Conservation (phyloP, 2,797 vertebrate genomes). For the Antennarius maculatus region DNA sequence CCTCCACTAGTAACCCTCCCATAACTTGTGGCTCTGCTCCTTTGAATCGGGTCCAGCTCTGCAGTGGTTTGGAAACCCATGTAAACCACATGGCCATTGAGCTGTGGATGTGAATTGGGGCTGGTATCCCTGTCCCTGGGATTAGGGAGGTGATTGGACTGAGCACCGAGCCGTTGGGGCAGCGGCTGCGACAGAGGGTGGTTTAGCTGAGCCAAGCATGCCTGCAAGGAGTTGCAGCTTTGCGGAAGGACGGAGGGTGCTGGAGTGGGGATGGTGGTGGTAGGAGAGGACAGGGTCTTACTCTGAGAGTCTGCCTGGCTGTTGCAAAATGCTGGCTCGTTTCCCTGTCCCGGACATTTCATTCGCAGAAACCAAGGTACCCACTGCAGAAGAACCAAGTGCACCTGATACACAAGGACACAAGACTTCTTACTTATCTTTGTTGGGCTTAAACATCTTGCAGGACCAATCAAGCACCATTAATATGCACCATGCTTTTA, state of each 20-base stretch:
- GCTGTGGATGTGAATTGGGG: slow-evolving; percentile 62
- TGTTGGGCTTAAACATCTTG: background rate
- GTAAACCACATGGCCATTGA: slow-evolving; percentile 81
- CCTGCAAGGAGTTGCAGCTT: slow-evolving; percentile 70
- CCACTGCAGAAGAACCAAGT: slow-evolving; percentile 84
- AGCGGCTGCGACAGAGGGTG: slow-evolving; percentile 52
- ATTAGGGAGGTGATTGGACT: slow-evolving; percentile 46
- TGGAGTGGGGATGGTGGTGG: slow-evolving; percentile 69
- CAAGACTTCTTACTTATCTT: background rate
- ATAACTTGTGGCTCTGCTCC: slow-evolving; percentile 51
- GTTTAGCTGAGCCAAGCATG: slow-evolving; percentile 65
- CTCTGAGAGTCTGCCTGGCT: slow-evolving; percentile 75
- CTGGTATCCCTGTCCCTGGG: slow-evolving; percentile 50
- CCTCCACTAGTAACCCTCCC: slow-evolving; percentile 48
- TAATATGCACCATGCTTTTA: background rate
- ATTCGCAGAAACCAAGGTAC: slow-evolving; percentile 85
- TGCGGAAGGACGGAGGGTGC: slow-evolving; percentile 67
- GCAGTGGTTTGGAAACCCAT: slow-evolving; percentile 74
- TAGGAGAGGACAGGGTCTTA: slow-evolving; percentile 71
- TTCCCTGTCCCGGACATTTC: slow-evolving; percentile 82
- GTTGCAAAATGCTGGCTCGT: slow-evolving; percentile 64
- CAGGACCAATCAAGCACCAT: background rate
- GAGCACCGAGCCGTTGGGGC: slow-evolving; percentile 35
- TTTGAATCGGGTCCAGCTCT: slow-evolving; percentile 68
- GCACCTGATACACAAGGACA: slow-evolving; percentile 64